A percentile compares a stretch with the other conserved stretches of the same genome.
Evolutionary conservation across 1,140 invertebrate species (phyloP).

Genomic region (Scaptodrosophila lebanonensis): DNA sequence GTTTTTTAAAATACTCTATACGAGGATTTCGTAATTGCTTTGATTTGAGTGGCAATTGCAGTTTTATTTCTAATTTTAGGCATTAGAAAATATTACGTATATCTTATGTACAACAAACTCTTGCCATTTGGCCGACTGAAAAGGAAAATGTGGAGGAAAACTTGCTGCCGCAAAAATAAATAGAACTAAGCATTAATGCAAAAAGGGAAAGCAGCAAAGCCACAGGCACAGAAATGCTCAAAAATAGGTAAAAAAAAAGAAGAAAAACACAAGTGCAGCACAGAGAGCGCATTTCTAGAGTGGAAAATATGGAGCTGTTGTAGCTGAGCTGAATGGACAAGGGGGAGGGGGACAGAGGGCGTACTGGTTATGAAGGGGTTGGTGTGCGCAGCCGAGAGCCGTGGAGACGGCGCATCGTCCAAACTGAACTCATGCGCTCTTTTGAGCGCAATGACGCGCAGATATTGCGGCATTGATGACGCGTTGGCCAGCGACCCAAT

Average conservation of each 20-base stretch:
- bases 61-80: background rate
- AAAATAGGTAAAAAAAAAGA: constrained; percentile 30
- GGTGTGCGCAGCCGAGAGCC: too few species aligned
- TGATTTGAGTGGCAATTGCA: too few species aligned
- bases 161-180: constrained; percentile 49
- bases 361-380: too few species aligned
- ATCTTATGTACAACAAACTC: background rate
- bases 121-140: constrained; percentile 10
- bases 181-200: constrained; percentile 22
- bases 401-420: too few species aligned
- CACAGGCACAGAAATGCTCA: constrained; percentile 6
- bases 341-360: too few species aligned
- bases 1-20: too few species aligned
- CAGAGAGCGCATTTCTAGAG: too few species aligned
- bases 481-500: constrained; percentile 8
- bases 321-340: too few species aligned
- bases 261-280: constrained; percentile 8
- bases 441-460: constrained; percentile 1
- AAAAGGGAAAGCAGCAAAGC: constrained; percentile 19
- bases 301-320: too few species aligned
- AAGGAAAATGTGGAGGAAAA: too few species aligned
- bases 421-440: too few species aligned
- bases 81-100: background rate
- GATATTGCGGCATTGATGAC: constrained; percentile 12
- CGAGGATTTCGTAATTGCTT: too few species aligned